Percentiles rank a stretch among this genome's conserved stretches.
phyloP scores from a whole-genome alignment of 1,140 invertebrate genomes.

The Tribolium castaneum region DNA sequence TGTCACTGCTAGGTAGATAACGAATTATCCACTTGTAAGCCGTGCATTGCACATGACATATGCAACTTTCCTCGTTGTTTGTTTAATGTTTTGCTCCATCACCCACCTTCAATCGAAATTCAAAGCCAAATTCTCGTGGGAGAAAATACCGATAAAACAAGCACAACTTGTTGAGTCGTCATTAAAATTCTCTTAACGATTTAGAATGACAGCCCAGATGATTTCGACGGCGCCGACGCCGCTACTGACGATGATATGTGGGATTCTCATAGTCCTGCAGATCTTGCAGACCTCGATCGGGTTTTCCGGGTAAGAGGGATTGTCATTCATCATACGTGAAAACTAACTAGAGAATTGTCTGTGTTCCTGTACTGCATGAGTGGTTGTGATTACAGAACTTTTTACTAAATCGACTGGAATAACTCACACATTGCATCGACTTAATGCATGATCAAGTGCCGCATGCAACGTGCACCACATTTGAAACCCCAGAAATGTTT shows the following conservation, averaged over 20 bases:
- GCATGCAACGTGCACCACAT: conserved; percentile 27
- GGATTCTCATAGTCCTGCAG: conserved; percentile 70
- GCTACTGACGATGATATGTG: conserved; percentile 72
- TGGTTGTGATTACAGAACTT: neutral
- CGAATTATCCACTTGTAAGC: conserved; percentile 23
- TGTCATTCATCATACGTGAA: conserved; percentile 29
- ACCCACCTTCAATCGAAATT: neutral
- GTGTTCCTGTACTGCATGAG: conserved; percentile 36
- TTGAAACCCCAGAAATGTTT: neutral
- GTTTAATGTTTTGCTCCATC: conserved; percentile 13
- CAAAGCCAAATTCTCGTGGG: neutral
- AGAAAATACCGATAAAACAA: conserved; percentile 26
- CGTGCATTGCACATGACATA: conserved; percentile 40
- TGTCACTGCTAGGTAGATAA: conserved; percentile 33
- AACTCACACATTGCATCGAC: conserved; percentile 21
- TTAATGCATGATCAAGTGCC: conserved; percentile 24
- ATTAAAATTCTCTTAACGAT: conserved; percentile 48
- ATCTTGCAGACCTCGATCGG: conserved; percentile 64
- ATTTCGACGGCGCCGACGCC: conserved; percentile 65
- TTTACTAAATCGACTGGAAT: conserved; percentile 19
- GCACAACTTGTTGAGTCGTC: conserved; percentile 24
- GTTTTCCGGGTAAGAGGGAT: conserved; percentile 59
- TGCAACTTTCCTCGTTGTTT: conserved; percentile 35
- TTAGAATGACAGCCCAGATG: conserved; percentile 59
- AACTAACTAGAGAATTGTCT: conserved; percentile 37